Evolutionary conservation across 2,113 vertebrate genomes (phyloP), one percentile per base, ranked within the genome.

Genomic region (Heliornis fulica): DNA sequence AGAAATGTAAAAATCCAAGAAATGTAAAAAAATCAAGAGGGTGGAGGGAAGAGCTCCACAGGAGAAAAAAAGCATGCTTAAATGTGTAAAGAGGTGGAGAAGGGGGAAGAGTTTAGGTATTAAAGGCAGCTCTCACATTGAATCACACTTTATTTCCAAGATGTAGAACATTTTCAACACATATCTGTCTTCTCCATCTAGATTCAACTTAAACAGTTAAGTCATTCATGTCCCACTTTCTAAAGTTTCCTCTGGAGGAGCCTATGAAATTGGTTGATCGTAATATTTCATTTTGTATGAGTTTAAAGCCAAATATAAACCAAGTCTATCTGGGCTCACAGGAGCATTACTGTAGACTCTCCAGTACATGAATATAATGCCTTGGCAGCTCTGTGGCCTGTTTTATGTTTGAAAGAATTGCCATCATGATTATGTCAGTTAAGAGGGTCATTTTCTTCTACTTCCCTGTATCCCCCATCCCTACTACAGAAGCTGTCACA

Each of bases 231-330:
- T 50, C 86, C 93, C 87, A 96, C 74, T 95, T 92, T 87, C 70
- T 60, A 41, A 91, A 92, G 88, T 89, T 83, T 94, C 77, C 91
- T 97, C 94, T 87, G 65, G 94, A 91, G 92, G 45, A 95, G 87
- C 70, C 87, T 91, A 75, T 72, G 80, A 96, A 91, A 95, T 95
- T 93, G 74, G 84, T 71, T 96, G 91, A 92, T 94, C 4, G 11
- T 43, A 85, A 93, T 94, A 95, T 70, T 94, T 96, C 82, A 83
- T 83, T 93, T 75, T 66, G 41, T 77, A 53, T 51, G 76, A 88
- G 71, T 93, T 96, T 94, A 90, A 88, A 96, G 87, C 85, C 92
- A 96, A 95, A 94, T 74, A 95, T 64, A 93, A 96, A 92, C 85
- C 85, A 83, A 88, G 64, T 26, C 84, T 92, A n/a, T n/a, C n/a